phyloP scores from a whole-genome alignment of 2,888 invertebrate species.

The Hypolimnas misippus region DNA sequence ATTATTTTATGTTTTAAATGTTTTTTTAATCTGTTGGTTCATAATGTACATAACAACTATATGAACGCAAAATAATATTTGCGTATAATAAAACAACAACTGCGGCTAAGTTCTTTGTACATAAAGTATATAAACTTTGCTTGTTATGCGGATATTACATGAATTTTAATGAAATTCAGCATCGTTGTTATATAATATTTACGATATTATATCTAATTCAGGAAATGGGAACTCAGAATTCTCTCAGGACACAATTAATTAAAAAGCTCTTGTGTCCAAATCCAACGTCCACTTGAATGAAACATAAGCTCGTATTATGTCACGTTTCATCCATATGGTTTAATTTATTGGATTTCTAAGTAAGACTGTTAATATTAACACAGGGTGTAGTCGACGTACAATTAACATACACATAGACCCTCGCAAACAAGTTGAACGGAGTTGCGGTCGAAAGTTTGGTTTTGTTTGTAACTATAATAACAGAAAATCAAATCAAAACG shows the following conservation, averaged over 20 bases:
- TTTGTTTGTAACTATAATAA: neutral
- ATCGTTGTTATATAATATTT: too few species aligned
- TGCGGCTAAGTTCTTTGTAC: too few species aligned
- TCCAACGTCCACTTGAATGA: conserved; percentile 1
- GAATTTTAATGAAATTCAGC: too few species aligned
- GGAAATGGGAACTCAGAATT: neutral
- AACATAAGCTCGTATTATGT: neutral
- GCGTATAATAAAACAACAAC: too few species aligned
- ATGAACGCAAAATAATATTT: too few species aligned
- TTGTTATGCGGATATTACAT: too few species aligned
- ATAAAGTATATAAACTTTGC: too few species aligned
- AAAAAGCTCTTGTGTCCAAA: too few species aligned
- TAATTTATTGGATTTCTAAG: conserved; percentile 1
- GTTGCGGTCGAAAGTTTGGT: conserved; percentile 7
- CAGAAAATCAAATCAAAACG: neutral
- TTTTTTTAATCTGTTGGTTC: too few species aligned
- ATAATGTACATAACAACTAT: too few species aligned
- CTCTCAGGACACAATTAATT: too few species aligned
- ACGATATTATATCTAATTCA: neutral
- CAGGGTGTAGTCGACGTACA: conserved; percentile 2
- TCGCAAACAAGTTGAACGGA: conserved; percentile 3
- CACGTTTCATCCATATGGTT: neutral
- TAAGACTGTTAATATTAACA: conserved; percentile 1
- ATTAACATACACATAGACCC: conserved; percentile 21
- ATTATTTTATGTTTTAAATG: too few species aligned